Base-by-base conservation (phyloP, 2,113 vertebrate species). In the Conger conger region DNA sequence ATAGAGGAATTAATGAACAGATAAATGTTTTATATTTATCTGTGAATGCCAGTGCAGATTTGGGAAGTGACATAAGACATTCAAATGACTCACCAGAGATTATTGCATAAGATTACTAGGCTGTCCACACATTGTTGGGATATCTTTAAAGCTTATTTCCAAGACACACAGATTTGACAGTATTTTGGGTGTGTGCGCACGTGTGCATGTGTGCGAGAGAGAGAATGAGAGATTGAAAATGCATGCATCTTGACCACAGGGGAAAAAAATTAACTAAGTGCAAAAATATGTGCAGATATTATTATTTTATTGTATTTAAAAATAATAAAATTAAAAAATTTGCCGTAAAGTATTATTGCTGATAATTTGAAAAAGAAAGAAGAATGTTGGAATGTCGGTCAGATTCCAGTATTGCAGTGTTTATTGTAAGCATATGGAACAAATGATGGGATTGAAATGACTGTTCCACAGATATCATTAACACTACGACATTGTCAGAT, bases 241-340 rank as follows among this genome's bases (percentile, higher is more conserved):
- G 93, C 94, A 91, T 94, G 93, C 93, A 95, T 96, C 96, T 97
- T 93, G 95, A 97, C 97, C 94, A 94, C 96, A 87, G 82, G 88
- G 86, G 92, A 92, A 95, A 94, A 91, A 86, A 88, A 90, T 93
- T 96, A 92, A 95, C 94, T 93, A 90, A 94, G 90, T 91, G 92
- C 92, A 93, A 93, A 94, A 94, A 93, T 93, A 87, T 63, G 88
- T 94, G 86, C 87, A 95, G 91, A 87, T 91, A 88, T 88, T 54
- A 91, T 88, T 83, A 82, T 84, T 84, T 68, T 86, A 87, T 89
- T 90, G 45, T 89, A 93, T 93, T 96, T 94, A 96, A 96, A 94
- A 92, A 90, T 94, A 94, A 93, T 95, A 92, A 95, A 92, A 92
- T 93, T 89, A 93, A 94, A 11, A 57, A 11, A 3, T 16, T 57